Conservation (phyloP, 2,888 invertebrate genomes). For the Drosophila eohydei region DNA sequence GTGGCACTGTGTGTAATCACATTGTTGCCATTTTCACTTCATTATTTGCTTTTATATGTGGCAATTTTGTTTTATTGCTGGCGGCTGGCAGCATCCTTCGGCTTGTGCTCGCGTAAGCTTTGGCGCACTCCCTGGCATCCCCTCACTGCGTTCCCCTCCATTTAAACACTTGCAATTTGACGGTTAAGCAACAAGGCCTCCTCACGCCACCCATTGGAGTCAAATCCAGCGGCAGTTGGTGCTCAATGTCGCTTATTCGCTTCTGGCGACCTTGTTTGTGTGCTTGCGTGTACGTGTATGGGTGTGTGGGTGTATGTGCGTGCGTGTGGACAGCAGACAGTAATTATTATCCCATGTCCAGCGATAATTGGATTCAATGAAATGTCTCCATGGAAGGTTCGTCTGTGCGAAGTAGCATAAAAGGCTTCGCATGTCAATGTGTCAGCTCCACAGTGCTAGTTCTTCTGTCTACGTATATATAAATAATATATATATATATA, state of each 20-base stretch:
- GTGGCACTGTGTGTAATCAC: slow-evolving; percentile 74
- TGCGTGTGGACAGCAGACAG: slow-evolving; percentile 70
- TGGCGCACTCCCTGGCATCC: slow-evolving; percentile 20
- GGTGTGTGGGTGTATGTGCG: slow-evolving; percentile 20
- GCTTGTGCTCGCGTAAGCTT: slow-evolving; percentile 53
- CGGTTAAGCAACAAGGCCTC: slow-evolving; percentile 75
- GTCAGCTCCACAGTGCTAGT: slow-evolving; percentile 27
- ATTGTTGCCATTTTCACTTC: slow-evolving; percentile 82
- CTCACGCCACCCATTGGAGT: slow-evolving; percentile 30
- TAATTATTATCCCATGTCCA: slow-evolving; percentile 82
- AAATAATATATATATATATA: too few species aligned
- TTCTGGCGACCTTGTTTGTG: slow-evolving; percentile 64
- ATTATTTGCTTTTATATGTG: slow-evolving; percentile 80
- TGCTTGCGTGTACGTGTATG: slow-evolving; percentile 17
- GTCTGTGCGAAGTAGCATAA: slow-evolving; percentile 41
- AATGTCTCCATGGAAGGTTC: slow-evolving; percentile 57
- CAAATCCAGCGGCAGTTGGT: slow-evolving; percentile 31
- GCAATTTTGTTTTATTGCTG: slow-evolving; percentile 77
- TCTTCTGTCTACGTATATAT: slow-evolving; percentile 2
- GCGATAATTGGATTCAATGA: slow-evolving; percentile 80
- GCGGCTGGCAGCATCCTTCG: slow-evolving; percentile 57
- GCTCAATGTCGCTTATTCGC: slow-evolving; percentile 60
- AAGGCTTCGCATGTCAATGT: slow-evolving; percentile 36
- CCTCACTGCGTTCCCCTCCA: slow-evolving; percentile 18
- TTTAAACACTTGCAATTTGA: slow-evolving; percentile 57